Conservation (phyloP, 53 echinoderm and acorn worm species). For the Zoroaster sp. region DNA sequence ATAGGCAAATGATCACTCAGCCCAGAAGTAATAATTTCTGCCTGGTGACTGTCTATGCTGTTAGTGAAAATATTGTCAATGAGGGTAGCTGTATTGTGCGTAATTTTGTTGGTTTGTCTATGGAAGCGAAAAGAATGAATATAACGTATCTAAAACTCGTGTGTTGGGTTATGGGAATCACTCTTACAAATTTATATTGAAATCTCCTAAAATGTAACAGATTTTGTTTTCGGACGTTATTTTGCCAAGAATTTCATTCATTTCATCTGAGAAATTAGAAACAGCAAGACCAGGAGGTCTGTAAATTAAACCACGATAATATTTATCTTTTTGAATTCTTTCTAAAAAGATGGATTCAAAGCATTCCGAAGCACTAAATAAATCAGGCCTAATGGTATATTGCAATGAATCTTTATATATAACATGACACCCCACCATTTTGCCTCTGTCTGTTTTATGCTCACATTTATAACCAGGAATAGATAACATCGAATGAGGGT, state of each 20-base stretch:
- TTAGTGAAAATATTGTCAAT: constrained; percentile 12
- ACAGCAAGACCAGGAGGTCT: too few species aligned
- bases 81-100: not conserved
- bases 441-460: not conserved
- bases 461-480: not conserved
- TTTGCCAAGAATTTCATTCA: too few species aligned
- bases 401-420: not conserved
- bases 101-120: not conserved
- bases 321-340: not conserved
- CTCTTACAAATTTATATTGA: too few species aligned
- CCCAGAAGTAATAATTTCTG: too few species aligned
- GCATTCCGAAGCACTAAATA: not conserved
- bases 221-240: too few species aligned
- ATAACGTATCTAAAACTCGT: too few species aligned
- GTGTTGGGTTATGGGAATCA: too few species aligned
- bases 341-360: not conserved
- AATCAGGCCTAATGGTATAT: not conserved
- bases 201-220: too few species aligned
- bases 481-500: not conserved
- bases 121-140: too few species aligned
- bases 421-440: not conserved
- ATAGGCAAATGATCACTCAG: too few species aligned
- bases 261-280: too few species aligned
- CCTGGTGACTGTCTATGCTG: not conserved
- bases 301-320: too few species aligned